Evolutionary conservation across 2,888 invertebrate genomes (phyloP).

Genomic region (Andrena bicolor): DNA sequence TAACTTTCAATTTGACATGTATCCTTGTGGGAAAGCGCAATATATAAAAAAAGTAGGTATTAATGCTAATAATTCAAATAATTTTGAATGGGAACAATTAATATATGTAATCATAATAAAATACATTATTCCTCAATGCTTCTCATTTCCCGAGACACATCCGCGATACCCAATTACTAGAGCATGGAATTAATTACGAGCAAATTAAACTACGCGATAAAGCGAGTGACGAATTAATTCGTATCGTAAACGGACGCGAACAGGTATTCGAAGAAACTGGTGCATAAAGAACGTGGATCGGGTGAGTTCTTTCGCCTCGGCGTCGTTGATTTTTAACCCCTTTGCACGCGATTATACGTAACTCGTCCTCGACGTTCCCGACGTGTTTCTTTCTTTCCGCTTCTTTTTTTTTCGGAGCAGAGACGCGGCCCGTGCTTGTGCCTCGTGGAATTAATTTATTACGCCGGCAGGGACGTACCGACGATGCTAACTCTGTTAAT

Average conservation of each 20-base stretch:
- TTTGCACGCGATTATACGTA: constrained; percentile 49
- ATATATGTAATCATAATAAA: too few species aligned
- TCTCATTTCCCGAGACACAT: neutral
- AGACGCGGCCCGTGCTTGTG: constrained; percentile 37
- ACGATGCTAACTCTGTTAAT: constrained; percentile 74
- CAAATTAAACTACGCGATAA: neutral
- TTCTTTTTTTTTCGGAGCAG: neutral
- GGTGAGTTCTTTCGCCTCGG: neutral
- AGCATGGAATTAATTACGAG: constrained; percentile 3
- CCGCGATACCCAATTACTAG: neutral
- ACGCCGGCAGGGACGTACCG: constrained; percentile 62
- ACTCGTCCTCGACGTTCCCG: constrained; percentile 45
- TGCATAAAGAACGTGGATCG: neutral
- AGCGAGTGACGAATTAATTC: constrained; percentile 7
- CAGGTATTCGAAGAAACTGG: neutral
- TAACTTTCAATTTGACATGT: too few species aligned
- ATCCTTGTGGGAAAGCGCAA: too few species aligned
- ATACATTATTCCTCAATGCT: too few species aligned
- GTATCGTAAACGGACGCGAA: neutral
- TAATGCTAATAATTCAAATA: too few species aligned
- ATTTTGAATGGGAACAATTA: too few species aligned
- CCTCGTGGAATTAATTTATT: constrained; percentile 76
- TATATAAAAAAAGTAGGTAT: too few species aligned
- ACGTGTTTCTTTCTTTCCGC: constrained; percentile 11
- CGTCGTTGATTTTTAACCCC: constrained; percentile 45